Base-by-base conservation (phyloP, 1,140 invertebrate species). In the Drosophila grimshawi region DNA sequence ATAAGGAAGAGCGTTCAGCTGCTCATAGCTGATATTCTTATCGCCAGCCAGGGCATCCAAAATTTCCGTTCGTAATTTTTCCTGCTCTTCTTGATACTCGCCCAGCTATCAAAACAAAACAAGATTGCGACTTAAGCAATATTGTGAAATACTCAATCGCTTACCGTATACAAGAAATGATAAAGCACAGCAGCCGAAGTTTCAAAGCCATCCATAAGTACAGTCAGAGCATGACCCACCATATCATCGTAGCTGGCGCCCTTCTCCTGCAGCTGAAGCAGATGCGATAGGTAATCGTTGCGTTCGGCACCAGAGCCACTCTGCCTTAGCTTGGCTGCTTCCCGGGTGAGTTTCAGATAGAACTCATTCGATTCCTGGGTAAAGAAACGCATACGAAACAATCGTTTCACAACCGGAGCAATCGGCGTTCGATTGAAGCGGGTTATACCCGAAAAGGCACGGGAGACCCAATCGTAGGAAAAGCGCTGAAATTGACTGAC, bases 121-220 rank as follows among this genome's bases (percentile, higher is more conserved):
- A 52, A 1, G 19, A 0, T 19, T 19, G 19, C 19, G 19, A 19
- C 19, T 19, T 19, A 19, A 60, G 64, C n/a, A 35, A 33, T 41
- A 19, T 49, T 46, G 45, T 60, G n/a, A 56, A 70, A 65, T 68
- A 11, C 2, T 56, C 5, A 29, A 27, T 7, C 3, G 49, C 69
- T 72, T 7, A 90, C 90, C 72, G 71, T 73, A 43, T 90, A 92
- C 0, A 92, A 61, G 46, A 86, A 52, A 67, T 91, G 88, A 30
- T 82, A 78, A 29, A 89, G 76, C n/a, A 78, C 77, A 4, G 74
- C 83, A 0, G 57, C 74, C 0, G 89, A 78, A 0, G 95, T 95
- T 59, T 95, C 95, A 66, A 94, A 95, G 49, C 95, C 95, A 67
- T 94, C 95, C 37, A 94, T 52, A 35, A 94, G 93, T 49, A 94